phyloP scores from a whole-genome alignment of 2,888 invertebrate genomes.

The Acleris laterana region DNA sequence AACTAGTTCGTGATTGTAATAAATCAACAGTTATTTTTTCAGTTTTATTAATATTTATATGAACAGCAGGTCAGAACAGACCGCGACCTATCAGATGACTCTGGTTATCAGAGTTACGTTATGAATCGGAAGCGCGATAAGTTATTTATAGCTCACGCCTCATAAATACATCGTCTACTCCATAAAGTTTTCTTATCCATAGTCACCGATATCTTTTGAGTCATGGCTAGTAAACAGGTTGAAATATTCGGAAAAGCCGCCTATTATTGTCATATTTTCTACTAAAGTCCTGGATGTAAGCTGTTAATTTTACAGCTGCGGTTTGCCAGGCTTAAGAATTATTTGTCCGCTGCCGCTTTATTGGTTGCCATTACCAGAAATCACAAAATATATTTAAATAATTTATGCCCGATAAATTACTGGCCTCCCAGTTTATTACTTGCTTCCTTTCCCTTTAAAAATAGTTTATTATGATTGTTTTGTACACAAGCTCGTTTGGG shows the following conservation, averaged over 20 bases:
- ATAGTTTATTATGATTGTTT: slow-evolving; percentile 31
- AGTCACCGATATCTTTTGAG: no score
- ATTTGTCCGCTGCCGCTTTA: slow-evolving; percentile 50
- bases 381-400: slow-evolving; percentile 44
- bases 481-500: slow-evolving; percentile 28
- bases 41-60: slow-evolving; percentile 14
- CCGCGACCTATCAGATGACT: slow-evolving; percentile 15
- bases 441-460: slow-evolving; percentile 39
- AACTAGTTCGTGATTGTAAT: slow-evolving; percentile 21
- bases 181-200: slow-evolving; percentile 10
- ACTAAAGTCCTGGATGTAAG: slow-evolving; percentile 45
- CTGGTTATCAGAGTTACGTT: slow-evolving; percentile 12
- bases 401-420: slow-evolving; percentile 47
- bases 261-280: not conserved
- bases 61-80: slow-evolving; percentile 2
- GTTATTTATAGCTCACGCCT: slow-evolving; percentile 9
- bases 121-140: slow-evolving; percentile 25
- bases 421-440: slow-evolving; percentile 38
- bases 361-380: slow-evolving; percentile 58
- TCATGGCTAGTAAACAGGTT: no score
- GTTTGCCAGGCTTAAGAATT: slow-evolving; percentile 55
- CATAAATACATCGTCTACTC: slow-evolving; percentile 2
- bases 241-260: not conserved
- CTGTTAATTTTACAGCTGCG: slow-evolving; percentile 63
- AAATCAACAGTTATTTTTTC: slow-evolving; percentile 24